phyloP scores from a whole-genome alignment of 2,888 invertebrate genomes.

The Agonopterix alstromeriana region DNA sequence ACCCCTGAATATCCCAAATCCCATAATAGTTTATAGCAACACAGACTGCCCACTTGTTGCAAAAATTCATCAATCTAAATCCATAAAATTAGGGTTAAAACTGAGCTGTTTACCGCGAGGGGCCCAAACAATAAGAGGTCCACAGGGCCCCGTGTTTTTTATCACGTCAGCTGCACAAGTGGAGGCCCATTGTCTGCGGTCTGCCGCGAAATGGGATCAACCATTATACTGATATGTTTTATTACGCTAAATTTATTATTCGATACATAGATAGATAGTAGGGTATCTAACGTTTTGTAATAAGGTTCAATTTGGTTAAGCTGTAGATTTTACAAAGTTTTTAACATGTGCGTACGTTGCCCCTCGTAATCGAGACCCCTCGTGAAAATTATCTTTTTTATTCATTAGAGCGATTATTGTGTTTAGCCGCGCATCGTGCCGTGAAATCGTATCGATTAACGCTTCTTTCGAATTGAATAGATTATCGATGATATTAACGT shows the following conservation, averaged over 20 bases:
- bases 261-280: too few relatives aligned
- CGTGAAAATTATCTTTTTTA: conserved; percentile 47
- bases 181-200: conserved; percentile 41
- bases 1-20: too few relatives aligned
- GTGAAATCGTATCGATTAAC: conserved; percentile 64
- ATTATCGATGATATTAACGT: conserved; percentile 35
- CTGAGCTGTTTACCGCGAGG: conserved; percentile 1
- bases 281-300: not conserved
- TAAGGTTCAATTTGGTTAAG: not conserved
- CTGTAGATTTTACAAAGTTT: not conserved
- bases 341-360: conserved; percentile 26
- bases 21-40: not conserved
- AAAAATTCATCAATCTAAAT: conserved; percentile 26
- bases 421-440: conserved; percentile 45
- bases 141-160: conserved; percentile 38
- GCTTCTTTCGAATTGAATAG: conserved; percentile 43
- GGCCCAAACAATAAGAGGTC: conserved; percentile 1
- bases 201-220: conserved; percentile 45
- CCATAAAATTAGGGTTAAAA: conserved; percentile 16
- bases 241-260: conserved; percentile 1
- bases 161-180: conserved; percentile 68
- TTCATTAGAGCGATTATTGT: conserved; percentile 56
- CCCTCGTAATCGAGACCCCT: conserved; percentile 26
- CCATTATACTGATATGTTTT: conserved; percentile 21
- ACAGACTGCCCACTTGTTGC: conserved; percentile 36